phyloP scores from a whole-genome alignment of 2,113 vertebrate genomes.

The Semnopithecus entellus region DNA sequence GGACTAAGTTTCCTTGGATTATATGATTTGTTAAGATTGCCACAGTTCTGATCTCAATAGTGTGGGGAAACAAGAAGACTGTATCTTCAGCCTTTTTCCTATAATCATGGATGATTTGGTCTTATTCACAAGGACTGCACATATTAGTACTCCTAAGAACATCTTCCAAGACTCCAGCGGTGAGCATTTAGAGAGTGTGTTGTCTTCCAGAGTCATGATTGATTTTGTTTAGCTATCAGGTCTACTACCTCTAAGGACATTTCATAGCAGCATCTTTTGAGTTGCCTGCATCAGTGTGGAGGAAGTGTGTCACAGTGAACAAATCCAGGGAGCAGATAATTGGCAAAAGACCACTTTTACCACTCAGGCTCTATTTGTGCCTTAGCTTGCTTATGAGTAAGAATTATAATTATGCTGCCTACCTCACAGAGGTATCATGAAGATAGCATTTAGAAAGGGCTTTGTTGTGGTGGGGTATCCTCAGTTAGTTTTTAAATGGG shows the following conservation, averaged over 20 bases:
- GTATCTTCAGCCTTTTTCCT: background rate
- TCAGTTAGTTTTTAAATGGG: background rate
- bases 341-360: background rate
- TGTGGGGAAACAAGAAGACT: background rate
- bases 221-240: background rate
- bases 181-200: background rate
- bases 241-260: background rate
- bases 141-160: background rate
- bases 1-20: constrained; percentile 51
- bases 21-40: constrained; percentile 52
- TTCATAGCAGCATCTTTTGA: background rate
- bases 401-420: background rate
- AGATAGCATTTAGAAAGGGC: constrained; percentile 1
- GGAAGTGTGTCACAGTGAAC: background rate
- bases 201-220: background rate
- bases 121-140: background rate
- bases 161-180: background rate
- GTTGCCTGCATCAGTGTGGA: background rate
- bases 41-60: background rate
- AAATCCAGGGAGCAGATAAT: background rate
- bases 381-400: constrained; percentile 37
- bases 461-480: background rate
- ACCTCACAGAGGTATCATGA: background rate
- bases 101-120: background rate
- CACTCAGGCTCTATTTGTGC: constrained; percentile 30